A percentile compares a stretch with the other conserved stretches of the same genome.
Evolutionary conservation across 2,113 vertebrate genomes (phyloP).

Genomic region (Eupsittula cactorum): DNA sequence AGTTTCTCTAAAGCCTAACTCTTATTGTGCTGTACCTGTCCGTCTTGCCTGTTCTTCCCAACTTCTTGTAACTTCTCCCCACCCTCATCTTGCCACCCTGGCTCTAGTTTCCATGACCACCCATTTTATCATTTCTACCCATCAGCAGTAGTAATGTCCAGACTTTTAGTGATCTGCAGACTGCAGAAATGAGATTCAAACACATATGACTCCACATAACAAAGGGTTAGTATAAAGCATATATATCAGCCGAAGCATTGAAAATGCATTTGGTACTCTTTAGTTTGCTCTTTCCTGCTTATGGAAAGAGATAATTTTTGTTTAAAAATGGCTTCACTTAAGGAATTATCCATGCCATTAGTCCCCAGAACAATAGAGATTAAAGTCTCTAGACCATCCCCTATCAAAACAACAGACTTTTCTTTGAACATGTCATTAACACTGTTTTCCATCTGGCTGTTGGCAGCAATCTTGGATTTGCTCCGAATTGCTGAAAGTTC

Average conservation of each 20-base stretch:
- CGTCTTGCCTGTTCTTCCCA: background rate
- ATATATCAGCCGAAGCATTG: constrained; percentile 8
- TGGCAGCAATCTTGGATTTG: constrained; percentile 63
- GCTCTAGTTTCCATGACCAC: background rate
- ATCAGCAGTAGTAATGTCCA: background rate
- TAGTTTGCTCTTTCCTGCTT: constrained; percentile 41
- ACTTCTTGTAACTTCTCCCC: background rate
- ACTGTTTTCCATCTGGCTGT: constrained; percentile 69
- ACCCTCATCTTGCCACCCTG: background rate
- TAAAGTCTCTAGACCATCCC: constrained; percentile 60
- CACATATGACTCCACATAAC: constrained; percentile 22
- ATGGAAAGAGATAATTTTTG: constrained; percentile 67
- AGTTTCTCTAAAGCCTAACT: background rate
- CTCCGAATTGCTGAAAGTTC: constrained; percentile 67
- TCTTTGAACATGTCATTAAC: constrained; percentile 75
- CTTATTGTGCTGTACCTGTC: background rate
- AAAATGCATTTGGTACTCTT: constrained; percentile 59
- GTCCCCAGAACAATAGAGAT: constrained; percentile 64
- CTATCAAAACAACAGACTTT: constrained; percentile 68
- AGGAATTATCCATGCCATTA: constrained; percentile 64
- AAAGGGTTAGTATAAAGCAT: constrained; percentile 23
- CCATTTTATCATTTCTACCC: background rate
- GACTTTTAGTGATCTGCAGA: background rate
- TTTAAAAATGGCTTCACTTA: constrained; percentile 65
- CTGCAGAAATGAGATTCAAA: constrained; percentile 36